phyloP scores from a whole-genome alignment of 2,113 vertebrate genomes.

The Cyanoderma ruficeps region DNA sequence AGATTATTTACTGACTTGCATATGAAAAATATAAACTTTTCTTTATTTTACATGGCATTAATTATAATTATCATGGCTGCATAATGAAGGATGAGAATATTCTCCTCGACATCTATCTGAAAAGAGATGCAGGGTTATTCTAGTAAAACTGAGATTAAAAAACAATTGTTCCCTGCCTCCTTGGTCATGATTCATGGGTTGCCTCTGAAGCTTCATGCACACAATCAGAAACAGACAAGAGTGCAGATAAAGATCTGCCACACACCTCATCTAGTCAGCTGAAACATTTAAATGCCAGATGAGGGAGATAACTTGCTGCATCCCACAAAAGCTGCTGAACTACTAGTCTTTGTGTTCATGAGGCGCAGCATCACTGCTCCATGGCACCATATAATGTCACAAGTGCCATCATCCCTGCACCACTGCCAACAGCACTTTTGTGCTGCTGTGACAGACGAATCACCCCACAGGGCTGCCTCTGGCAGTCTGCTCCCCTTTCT shows the following conservation, averaged over 20 bases:
- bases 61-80: background rate
- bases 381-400: accelerated
- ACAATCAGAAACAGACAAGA: background rate
- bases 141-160: background rate
- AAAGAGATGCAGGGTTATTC: background rate
- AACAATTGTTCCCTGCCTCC: background rate
- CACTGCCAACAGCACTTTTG: accelerated
- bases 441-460: accelerated
- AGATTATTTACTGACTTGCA: background rate
- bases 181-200: background rate
- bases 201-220: background rate
- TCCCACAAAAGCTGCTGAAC: background rate
- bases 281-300: accelerated
- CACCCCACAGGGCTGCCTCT: accelerated
- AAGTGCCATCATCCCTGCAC: background rate
- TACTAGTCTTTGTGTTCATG: background rate
- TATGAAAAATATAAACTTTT: background rate
- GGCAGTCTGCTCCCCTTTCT: background rate
- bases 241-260: background rate
- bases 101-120: background rate
- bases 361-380: background rate
- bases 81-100: background rate
- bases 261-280: background rate
- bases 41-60: background rate
- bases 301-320: background rate